These are phyloP conservation scores for Anastatus disparis DNA, from an alignment of 1,140 invertebrate species.

Conservation along the genomic window DNA sequence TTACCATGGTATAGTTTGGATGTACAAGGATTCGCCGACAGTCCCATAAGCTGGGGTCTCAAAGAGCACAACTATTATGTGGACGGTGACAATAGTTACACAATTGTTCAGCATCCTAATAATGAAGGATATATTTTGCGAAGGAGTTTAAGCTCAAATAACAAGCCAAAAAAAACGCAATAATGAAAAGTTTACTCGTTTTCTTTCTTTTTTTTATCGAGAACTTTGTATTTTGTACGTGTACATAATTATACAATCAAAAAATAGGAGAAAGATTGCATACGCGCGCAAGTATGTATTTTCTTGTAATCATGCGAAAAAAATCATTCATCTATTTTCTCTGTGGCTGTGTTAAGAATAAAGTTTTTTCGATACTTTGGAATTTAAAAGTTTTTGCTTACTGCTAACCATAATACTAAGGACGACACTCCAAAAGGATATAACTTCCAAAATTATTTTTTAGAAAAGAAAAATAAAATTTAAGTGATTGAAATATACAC, in stretches of 20 bases:
- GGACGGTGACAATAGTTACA: slow-evolving; percentile 68
- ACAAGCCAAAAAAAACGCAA: slow-evolving; percentile 48
- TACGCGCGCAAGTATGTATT: slow-evolving; percentile 15
- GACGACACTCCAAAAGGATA: no score
- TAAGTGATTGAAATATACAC: no score
- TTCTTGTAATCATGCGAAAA: slow-evolving; percentile 1
- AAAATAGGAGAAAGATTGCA: slow-evolving; percentile 17
- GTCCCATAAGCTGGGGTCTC: slow-evolving; percentile 62
- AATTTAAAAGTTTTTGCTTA: no score
- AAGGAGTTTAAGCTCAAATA: slow-evolving; percentile 57
- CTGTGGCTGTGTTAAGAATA: slow-evolving; percentile 35
- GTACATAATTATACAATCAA: slow-evolving; percentile 28
- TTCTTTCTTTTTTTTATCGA: slow-evolving; percentile 14
- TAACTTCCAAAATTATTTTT: slow-evolving; percentile 2
- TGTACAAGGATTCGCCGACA: slow-evolving; percentile 70
- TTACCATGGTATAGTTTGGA: slow-evolving; percentile 66
- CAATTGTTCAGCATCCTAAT: slow-evolving; percentile 61
- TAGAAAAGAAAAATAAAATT: not conserved
- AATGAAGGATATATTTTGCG: slow-evolving; percentile 54
- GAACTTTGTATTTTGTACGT: slow-evolving; percentile 27
- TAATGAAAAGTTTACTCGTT: slow-evolving; percentile 33
- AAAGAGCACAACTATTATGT: slow-evolving; percentile 66
- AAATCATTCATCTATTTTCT: slow-evolving; percentile 25
- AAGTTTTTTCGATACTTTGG: slow-evolving; percentile 35
- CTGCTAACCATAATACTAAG: no score